Conservation (phyloP, 2,888 invertebrate species). For the Allolobophora icterica region DNA sequence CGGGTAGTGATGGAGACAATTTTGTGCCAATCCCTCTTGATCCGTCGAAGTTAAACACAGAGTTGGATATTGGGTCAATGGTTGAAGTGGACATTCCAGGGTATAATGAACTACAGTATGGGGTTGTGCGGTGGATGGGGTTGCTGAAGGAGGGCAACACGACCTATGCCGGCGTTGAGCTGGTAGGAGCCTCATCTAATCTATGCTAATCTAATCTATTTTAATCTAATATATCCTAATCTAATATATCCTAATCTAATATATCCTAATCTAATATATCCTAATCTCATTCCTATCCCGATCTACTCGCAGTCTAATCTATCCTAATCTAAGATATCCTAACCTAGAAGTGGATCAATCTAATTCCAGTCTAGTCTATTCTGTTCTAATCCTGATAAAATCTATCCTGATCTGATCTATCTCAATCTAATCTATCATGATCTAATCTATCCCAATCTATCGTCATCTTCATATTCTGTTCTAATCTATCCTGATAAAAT, state of each 20-base stretch:
- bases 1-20: neutral
- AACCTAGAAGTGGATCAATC: too few relatives aligned
- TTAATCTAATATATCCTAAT: too few relatives aligned
- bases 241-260: too few relatives aligned
- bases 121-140: constrained; percentile 90
- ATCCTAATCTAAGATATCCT: too few relatives aligned
- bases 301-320: neutral
- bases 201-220: too few relatives aligned
- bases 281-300: too few relatives aligned
- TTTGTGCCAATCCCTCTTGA: neutral
- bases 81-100: constrained; percentile 74
- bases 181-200: constrained; percentile 67
- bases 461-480: neutral
- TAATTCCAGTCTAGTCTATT: neutral
- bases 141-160: constrained; percentile 54
- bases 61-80: constrained; percentile 79
- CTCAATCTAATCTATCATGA: neutral
- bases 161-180: constrained; percentile 70
- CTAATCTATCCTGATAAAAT: neutral
- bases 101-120: constrained; percentile 66
- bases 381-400: neutral
- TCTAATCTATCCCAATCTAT: too few relatives aligned
- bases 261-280: too few relatives aligned
- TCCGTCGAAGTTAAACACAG: constrained; percentile 41
- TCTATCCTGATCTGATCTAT: neutral